Evolutionary conservation across 2,888 invertebrate species (phyloP), one percentile per base, ranked within the genome.

Genomic region (Acanthopleura granulata): DNA sequence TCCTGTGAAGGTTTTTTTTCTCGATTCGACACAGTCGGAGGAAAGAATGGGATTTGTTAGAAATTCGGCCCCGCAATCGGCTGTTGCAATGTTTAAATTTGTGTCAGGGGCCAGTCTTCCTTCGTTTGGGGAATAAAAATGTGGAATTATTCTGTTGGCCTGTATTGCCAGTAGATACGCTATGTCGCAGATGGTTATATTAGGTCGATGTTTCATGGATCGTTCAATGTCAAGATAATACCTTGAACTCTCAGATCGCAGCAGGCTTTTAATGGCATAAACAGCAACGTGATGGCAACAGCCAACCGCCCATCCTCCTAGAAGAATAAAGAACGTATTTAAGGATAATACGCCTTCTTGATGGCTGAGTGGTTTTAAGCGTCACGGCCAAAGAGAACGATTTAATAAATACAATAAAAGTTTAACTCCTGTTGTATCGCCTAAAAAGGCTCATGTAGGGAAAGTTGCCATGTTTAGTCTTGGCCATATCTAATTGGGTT

Each of bases 231-330:
- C 74, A 14, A 76, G 18, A 51, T 76, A 77, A 72, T 77, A 75
- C 22, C 77, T 16, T 22, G 77, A 76, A 72, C 72, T 72, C 27
- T 77, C 76, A 22, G 69, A 72, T 49, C 76, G 40, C n/a, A 77
- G 49, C 51, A 76, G 57, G 50, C 62, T 74, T 25, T 76, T 77
- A 0, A 77, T 76, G 25, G 74, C 75, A 72, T 76, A 74, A 0
- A 71, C 72, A 15, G 74, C 49, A 40, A 74, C 74, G 70, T 77
- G 74, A 27, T n/a, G 18, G 49, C 76, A 77, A 12, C 72, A 62
- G 1, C 72, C 74, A 62, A 76, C 40, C 49, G 74, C 74, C 74
- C 75, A 75, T 29, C 76, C 77, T 49, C 77, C 75, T 77, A n/a
- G n/a, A 74, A 73, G 25, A 49, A 73, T 49, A 57, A 40, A 16